These are phyloP conservation scores for Phorcus lineatus DNA, from an alignment of 2,888 invertebrate species.

Conservation along the genomic window DNA sequence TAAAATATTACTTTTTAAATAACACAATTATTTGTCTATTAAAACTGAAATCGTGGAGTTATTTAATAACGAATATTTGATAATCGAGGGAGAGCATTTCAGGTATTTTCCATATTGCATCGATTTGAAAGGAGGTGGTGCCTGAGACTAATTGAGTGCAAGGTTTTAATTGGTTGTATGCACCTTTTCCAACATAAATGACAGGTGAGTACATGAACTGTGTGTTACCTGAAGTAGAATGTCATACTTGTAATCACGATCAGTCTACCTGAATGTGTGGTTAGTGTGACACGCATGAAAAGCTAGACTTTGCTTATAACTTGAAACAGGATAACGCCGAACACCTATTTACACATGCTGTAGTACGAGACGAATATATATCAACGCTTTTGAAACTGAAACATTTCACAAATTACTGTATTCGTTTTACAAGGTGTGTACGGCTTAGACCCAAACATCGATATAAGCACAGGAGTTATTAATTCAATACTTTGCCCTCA, in stretches of 20 bases:
- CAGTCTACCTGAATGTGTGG: neutral
- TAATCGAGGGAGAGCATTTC: too few relatives aligned
- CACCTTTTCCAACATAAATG: too few relatives aligned
- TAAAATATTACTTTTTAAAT: too few relatives aligned
- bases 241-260: neutral
- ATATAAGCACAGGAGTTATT: slow-evolving; percentile 8
- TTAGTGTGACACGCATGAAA: neutral
- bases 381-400: neutral
- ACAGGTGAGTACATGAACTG: neutral
- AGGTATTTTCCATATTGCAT: too few relatives aligned
- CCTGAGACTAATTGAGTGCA: too few relatives aligned
- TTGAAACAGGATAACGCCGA: neutral
- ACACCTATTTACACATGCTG: neutral
- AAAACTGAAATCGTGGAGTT: too few relatives aligned
- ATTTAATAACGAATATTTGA: too few relatives aligned
- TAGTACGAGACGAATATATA: neutral
- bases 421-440: slow-evolving; percentile 12
- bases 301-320: neutral
- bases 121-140: too few relatives aligned
- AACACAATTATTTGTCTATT: too few relatives aligned
- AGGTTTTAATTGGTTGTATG: too few relatives aligned
- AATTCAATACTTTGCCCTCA: neutral
- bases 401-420: slow-evolving; percentile 22
- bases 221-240: neutral
- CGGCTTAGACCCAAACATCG: slow-evolving; percentile 15